Conservation (phyloP, 2,113 vertebrate genomes). For the Fregata magnificens region DNA sequence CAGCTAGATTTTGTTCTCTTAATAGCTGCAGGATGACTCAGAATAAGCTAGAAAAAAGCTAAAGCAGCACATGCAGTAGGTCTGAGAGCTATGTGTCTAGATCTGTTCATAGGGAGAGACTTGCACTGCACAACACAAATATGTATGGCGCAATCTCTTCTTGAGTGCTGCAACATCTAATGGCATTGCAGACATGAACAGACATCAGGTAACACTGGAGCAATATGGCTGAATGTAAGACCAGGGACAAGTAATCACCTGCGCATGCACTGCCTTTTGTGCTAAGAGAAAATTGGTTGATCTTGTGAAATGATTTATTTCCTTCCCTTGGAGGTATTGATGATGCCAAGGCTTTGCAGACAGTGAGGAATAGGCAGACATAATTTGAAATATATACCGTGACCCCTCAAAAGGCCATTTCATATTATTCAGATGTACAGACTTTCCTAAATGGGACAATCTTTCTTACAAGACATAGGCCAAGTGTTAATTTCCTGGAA, state of each 20-base stretch:
- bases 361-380: neutral
- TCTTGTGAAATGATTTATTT: neutral
- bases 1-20: neutral
- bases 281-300: neutral
- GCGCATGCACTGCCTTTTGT: accelerated
- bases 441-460: neutral
- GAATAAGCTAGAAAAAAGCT: neutral
- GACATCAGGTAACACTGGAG: neutral
- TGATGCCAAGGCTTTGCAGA: neutral
- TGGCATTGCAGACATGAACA: neutral
- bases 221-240: neutral
- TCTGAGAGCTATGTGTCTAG: neutral
- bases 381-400: neutral
- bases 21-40: neutral
- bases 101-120: neutral
- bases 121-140: neutral
- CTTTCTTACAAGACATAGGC: neutral
- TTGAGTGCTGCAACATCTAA: neutral
- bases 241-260: neutral
- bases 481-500: neutral
- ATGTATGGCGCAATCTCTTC: neutral
- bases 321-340: neutral
- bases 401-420: neutral
- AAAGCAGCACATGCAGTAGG: neutral
- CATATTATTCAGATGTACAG: neutral